phyloP scores from a whole-genome alignment of 2,797 vertebrate species.

The Erethizon dorsatum region DNA sequence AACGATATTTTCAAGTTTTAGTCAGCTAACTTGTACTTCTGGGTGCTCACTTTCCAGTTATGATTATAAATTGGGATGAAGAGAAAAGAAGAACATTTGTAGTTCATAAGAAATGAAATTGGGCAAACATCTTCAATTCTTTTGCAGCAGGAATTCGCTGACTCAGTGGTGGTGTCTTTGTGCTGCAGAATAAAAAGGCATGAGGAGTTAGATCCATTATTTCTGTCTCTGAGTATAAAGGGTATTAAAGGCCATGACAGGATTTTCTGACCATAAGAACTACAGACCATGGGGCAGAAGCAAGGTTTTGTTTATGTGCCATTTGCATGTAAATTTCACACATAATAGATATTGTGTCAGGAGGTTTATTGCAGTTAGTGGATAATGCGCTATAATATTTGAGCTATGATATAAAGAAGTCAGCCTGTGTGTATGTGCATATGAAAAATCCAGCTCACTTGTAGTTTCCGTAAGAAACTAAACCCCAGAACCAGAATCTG shows the following conservation, averaged over 20 bases:
- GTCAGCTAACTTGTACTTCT: conserved; percentile 82
- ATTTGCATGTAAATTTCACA: neutral
- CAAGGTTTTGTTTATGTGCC: neutral
- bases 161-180: neutral
- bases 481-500: neutral
- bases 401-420: neutral
- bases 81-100: conserved; percentile 72
- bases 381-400: neutral
- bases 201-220: neutral
- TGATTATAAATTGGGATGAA: conserved; percentile 73
- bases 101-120: conserved; percentile 66
- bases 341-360: neutral
- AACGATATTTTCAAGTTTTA: conserved; percentile 74
- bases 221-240: neutral
- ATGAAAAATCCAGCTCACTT: neutral
- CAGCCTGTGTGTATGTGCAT: accelerated
- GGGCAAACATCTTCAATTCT: conserved; percentile 42
- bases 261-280: neutral
- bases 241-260: neutral
- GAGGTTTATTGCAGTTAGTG: neutral
- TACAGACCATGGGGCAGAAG: accelerated
- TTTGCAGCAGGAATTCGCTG: neutral
- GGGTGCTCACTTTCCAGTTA: conserved; percentile 72
- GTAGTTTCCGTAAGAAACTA: neutral
- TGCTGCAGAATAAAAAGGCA: neutral